A percentile compares a stretch with the other conserved stretches of the same genome.
phyloP scores from a whole-genome alignment of 2,113 vertebrate species.

The Uria aalge region DNA sequence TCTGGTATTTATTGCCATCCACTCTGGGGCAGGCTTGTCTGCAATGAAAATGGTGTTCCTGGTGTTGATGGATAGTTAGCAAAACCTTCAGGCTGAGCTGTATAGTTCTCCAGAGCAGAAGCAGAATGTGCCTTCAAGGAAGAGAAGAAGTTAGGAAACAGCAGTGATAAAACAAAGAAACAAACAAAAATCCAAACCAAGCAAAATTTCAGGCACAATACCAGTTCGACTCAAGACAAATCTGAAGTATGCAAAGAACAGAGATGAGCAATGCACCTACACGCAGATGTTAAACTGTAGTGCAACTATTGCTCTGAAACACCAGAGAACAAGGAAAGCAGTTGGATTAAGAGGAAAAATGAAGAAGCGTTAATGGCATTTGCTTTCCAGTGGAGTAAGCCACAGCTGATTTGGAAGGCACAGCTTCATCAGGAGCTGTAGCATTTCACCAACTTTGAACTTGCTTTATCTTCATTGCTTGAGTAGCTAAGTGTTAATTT shows the following conservation, averaged over 20 bases:
- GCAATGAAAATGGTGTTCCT: conserved; percentile 88
- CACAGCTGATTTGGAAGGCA: background rate
- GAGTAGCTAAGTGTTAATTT: background rate
- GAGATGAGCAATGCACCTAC: background rate
- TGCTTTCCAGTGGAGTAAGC: background rate
- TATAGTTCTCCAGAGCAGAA: conserved; percentile 86
- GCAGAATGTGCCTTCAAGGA: conserved; percentile 84
- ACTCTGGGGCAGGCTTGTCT: conserved; percentile 89
- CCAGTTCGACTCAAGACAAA: background rate
- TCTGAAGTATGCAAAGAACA: background rate
- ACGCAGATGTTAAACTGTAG: background rate
- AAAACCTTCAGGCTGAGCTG: conserved; percentile 89
- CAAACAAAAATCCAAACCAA: background rate
- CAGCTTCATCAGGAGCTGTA: background rate
- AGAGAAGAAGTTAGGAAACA: conserved; percentile 29
- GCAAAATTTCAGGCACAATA: background rate
- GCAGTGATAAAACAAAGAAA: background rate
- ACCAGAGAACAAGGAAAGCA: background rate
- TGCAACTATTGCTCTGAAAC: background rate
- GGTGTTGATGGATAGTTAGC: conserved; percentile 84
- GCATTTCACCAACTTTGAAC: background rate
- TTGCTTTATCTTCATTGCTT: background rate
- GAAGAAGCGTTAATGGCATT: background rate
- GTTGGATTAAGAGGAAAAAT: background rate
- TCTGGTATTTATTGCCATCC: conserved; percentile 89